These are phyloP conservation scores for Caenorhabditis sp. DNA, from an alignment of 2,888 invertebrate genomes.

Conservation along the genomic window DNA sequence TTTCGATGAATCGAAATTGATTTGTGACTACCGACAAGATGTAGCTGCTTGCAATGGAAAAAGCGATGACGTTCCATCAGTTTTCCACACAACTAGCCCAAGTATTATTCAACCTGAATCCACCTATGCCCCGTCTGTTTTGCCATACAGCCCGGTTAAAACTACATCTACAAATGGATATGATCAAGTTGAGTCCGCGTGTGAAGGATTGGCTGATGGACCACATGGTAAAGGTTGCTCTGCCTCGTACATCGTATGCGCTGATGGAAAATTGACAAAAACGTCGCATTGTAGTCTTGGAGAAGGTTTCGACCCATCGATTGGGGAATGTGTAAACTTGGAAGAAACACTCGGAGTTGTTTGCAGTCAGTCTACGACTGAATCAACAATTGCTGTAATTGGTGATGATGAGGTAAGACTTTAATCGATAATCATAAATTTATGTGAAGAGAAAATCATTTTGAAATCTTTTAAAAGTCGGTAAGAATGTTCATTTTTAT, in stretches of 20 bases:
- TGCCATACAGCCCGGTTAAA: conserved; percentile 16
- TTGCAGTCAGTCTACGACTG: conserved; percentile 25
- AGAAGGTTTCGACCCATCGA: conserved; percentile 28
- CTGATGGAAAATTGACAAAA: conserved; percentile 10
- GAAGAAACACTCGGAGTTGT: conserved; percentile 13
- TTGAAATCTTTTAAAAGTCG: no score
- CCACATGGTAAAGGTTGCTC: conserved; percentile 22
- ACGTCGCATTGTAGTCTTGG: conserved; percentile 18
- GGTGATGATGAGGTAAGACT: background rate
- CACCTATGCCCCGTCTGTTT: conserved; percentile 14
- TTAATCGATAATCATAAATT: no score
- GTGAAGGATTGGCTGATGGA: conserved; percentile 17
- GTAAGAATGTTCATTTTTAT: no score
- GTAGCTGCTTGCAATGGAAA: conserved; percentile 15
- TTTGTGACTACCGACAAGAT: conserved; percentile 15
- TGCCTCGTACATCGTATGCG: conserved; percentile 19
- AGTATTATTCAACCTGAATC: background rate
- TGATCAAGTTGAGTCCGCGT: background rate
- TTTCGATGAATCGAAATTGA: conserved; percentile 6
- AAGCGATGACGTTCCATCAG: background rate
- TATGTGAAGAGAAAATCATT: no score
- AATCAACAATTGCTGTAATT: background rate
- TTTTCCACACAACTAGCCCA: background rate
- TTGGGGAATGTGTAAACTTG: conserved; percentile 18
- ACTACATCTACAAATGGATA: background rate